Evolutionary conservation across 23 tunicate species (phyloP).

Genomic region (Halocynthia aurantium): DNA sequence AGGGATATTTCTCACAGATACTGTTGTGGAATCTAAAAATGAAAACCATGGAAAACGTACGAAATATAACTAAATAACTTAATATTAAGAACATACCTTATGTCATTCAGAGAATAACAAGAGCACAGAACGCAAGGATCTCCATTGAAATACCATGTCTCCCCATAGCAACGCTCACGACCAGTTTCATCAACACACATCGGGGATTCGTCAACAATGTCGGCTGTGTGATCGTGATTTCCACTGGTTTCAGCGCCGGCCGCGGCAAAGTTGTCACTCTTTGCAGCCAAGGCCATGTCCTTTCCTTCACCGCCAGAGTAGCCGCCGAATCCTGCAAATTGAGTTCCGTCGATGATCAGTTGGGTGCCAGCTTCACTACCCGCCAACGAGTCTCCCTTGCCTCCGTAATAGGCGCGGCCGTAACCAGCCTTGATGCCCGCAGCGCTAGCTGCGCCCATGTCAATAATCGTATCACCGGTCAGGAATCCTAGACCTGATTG

Average conservation of each 20-base stretch:
- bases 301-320: no score
- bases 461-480: no score
- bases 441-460: no score
- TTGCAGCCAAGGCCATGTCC: conserved; percentile 6
- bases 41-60: conserved; percentile 13
- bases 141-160: conserved; percentile 78
- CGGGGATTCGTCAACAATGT: no score
- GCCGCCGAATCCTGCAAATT: no score
- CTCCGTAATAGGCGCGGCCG: no score
- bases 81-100: conserved; percentile 20
- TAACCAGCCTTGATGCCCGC: no score
- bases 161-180: conserved; percentile 53
- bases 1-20: background rate
- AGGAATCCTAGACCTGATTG: no score
- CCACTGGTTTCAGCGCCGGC: background rate
- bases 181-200: conserved; percentile 82
- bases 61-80: background rate
- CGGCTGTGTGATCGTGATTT: no score
- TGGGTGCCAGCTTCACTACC: no score
- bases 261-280: background rate
- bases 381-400: no score
- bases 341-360: no score
- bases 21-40: background rate
- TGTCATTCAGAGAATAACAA: conserved; percentile 26
- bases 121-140: conserved; percentile 63